A percentile compares a stretch with the other conserved stretches of the same genome.
Conservation (phyloP, 2,113 vertebrate genomes). For the Cygnus buccinator region DNA sequence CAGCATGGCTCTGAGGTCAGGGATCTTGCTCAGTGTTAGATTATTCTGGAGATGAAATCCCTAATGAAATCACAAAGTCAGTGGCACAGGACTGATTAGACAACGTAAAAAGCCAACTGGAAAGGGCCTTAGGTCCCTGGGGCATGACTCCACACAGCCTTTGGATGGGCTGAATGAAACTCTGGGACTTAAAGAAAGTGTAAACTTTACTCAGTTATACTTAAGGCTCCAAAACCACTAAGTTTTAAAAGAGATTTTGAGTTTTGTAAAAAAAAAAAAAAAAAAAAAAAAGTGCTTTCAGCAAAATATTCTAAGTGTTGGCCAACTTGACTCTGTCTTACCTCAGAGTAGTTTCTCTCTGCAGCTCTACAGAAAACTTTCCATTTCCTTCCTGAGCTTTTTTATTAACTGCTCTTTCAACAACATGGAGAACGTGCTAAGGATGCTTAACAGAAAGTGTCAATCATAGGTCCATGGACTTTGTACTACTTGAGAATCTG, state of each 20-base stretch:
- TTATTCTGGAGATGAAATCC: background rate
- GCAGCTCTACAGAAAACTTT: background rate
- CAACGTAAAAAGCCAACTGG: background rate
- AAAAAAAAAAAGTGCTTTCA: background rate
- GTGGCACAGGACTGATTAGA: background rate
- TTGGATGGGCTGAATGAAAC: background rate
- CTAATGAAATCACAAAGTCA: background rate
- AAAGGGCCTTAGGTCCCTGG: fast-evolving
- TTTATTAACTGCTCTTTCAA: background rate
- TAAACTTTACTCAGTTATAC: background rate
- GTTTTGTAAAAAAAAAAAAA: background rate
- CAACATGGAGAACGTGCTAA: background rate
- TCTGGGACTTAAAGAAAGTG: background rate
- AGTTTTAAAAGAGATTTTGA: background rate
- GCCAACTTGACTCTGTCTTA: background rate
- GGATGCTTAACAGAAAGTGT: background rate
- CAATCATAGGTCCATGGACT: fast-evolving
- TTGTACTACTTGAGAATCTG: background rate
- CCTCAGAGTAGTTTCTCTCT: background rate
- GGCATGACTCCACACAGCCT: background rate
- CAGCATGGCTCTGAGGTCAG: background rate
- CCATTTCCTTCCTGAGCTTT: background rate
- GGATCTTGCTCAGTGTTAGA: background rate
- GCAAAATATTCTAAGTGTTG: background rate
- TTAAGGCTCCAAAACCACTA: background rate